phyloP scores from a whole-genome alignment of 2,113 vertebrate species.

The Rhodinocichla rosea region DNA sequence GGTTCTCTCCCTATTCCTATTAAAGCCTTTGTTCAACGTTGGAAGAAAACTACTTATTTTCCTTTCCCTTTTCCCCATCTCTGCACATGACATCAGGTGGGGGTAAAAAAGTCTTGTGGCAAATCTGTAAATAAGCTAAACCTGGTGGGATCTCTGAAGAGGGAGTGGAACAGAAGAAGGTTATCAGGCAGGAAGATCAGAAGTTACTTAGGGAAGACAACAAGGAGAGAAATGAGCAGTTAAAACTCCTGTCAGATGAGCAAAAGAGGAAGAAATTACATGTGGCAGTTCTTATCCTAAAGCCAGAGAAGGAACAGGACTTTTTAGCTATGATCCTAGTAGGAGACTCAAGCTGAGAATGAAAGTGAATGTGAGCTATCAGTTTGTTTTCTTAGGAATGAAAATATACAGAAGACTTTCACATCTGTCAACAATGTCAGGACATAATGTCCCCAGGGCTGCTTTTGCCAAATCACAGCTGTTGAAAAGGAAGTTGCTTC shows the following conservation, averaged over 20 bases:
- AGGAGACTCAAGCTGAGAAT: not conserved
- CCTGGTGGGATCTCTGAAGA: not conserved
- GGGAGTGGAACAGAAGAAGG: not conserved
- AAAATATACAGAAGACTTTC: not conserved
- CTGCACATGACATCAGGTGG: not conserved
- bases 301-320: not conserved
- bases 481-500: not conserved
- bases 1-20: not conserved
- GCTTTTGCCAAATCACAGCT: not conserved
- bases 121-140: not conserved
- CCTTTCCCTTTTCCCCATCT: not conserved
- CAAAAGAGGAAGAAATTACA: not conserved
- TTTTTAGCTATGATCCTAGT: not conserved
- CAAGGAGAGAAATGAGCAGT: not conserved
- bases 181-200: not conserved
- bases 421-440: not conserved
- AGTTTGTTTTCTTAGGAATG: not conserved
- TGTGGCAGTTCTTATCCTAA: not conserved
- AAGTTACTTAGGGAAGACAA: not conserved
- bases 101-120: no score
- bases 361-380: not conserved
- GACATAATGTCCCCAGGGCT: not conserved
- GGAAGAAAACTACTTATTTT: not conserved
- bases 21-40: not conserved
- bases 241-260: not conserved